phyloP scores from a whole-genome alignment of 2,797 vertebrate genomes.

The Myoxocephalus aenaeus region DNA sequence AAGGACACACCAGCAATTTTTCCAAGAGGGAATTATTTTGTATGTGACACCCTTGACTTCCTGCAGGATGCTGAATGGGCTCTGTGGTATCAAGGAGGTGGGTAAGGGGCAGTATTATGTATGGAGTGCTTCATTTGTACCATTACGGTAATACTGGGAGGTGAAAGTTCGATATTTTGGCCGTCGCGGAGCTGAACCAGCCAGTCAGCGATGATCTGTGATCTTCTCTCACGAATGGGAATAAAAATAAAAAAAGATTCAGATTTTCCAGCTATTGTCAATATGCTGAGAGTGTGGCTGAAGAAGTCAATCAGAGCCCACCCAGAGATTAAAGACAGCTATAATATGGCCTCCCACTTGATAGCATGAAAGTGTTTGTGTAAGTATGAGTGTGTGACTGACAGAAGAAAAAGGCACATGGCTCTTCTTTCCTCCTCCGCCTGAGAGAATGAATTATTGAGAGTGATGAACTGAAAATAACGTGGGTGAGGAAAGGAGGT shows the following conservation, averaged over 20 bases:
- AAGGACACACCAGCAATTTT: slow-evolving; percentile 13
- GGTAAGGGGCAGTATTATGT: slow-evolving; percentile 16
- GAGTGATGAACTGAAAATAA: slow-evolving; percentile 85
- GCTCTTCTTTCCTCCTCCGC: slow-evolving; percentile 64
- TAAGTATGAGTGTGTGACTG: slow-evolving; percentile 18
- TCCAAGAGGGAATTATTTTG: slow-evolving; percentile 20
- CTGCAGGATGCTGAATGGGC: slow-evolving; percentile 7
- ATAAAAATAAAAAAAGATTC: slow-evolving; percentile 7
- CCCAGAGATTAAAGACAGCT: slow-evolving; percentile 39
- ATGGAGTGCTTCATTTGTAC: slow-evolving; percentile 26
- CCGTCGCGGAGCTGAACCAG: neutral
- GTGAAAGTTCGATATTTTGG: neutral
- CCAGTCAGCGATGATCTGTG: neutral
- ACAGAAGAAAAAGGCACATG: slow-evolving; percentile 53
- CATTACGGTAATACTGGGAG: slow-evolving; percentile 17
- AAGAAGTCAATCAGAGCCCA: slow-evolving; percentile 25
- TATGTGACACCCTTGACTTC: slow-evolving; percentile 35
- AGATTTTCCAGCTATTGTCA: slow-evolving; percentile 21
- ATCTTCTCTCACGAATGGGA: neutral
- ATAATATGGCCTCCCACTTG: slow-evolving; percentile 43
- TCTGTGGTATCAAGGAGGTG: slow-evolving; percentile 5
- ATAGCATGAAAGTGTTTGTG: slow-evolving; percentile 30
- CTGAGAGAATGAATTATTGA: slow-evolving; percentile 84
- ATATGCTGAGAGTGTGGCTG: slow-evolving; percentile 21
- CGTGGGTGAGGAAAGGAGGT: slow-evolving; percentile 64